These are phyloP conservation scores for Xiphophorus hellerii DNA, from an alignment of 2,113 vertebrate genomes.

Conservation along the genomic window DNA sequence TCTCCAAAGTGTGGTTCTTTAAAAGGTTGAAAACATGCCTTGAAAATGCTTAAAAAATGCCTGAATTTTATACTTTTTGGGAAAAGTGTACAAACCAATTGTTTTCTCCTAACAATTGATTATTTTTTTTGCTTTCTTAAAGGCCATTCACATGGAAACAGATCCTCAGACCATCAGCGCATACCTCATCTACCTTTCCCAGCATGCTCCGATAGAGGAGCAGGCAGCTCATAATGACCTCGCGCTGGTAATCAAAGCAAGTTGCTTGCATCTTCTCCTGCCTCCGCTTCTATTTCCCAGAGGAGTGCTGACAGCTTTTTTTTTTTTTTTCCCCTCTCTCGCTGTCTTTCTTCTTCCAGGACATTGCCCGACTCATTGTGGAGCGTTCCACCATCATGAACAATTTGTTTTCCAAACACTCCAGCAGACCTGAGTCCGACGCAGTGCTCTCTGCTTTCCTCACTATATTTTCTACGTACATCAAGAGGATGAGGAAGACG, in stretches of 20 bases:
- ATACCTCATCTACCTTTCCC: conserved; percentile 96
- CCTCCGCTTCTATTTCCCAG: not conserved
- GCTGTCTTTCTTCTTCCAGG: conserved; percentile 74
- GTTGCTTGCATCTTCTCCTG: not conserved
- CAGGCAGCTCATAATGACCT: conserved; percentile 94
- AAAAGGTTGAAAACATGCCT: too few relatives aligned
- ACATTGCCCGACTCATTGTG: conserved; percentile 94
- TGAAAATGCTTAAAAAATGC: too few relatives aligned
- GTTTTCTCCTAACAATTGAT: not conserved
- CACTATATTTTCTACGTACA: conserved; percentile 90
- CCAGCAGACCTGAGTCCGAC: conserved; percentile 85
- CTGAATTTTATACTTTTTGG: too few relatives aligned
- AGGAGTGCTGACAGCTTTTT: not conserved
- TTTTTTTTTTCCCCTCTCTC: not conserved
- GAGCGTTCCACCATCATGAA: conserved; percentile 99
- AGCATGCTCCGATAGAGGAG: conserved; percentile 95
- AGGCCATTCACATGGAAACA: conserved; percentile 99
- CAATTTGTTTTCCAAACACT: conserved; percentile 92
- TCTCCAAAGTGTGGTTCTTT: too few relatives aligned
- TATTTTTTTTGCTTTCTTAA: conserved; percentile 7
- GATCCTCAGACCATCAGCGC: conserved; percentile 96
- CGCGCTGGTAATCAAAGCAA: conserved; percentile 84
- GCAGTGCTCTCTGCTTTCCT: conserved; percentile 91
- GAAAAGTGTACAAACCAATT: too few relatives aligned
- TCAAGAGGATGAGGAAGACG: conserved; percentile 93